Evolutionary conservation across 2,113 vertebrate genomes (phyloP), one percentile per base, ranked within the genome.

Genomic region (Rhegmatorhina hoffmannsi): DNA sequence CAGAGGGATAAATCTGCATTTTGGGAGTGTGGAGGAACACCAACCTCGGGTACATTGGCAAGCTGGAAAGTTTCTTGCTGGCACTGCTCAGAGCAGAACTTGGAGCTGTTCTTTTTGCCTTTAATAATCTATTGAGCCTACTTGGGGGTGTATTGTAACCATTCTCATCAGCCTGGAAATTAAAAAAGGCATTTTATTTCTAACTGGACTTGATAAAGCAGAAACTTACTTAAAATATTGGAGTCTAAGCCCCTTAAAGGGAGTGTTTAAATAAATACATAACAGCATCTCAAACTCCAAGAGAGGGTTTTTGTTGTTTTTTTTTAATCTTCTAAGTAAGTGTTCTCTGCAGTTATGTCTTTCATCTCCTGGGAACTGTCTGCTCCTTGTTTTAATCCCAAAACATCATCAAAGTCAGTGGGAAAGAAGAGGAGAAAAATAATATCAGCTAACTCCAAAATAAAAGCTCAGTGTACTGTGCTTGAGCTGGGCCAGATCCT

Each of bases 281-380:
- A 92, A 69, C 72, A 72, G 20, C 83, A 93, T 94, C 60, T 91
- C 38, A 81, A 53, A 84, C 80, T 87, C 75, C 31, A 86, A 88
- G 78, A 88, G 18, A 11, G 7, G 6, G 24, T 33, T 36, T 36
- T 53, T 49, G 40, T 40, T 40, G 40, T 8, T 8, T 53, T 44
- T 84, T 81, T 62, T 40, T 2, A 50, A 86, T 96, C 82, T 96
- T 95, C 75, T 88, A 88, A 95, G 64, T 92, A 84, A 90, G 34
- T 81, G 80, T 94, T 78, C 79, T 94, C 91, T 89, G 72, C 92
- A 84, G 76, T 68, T 80, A 75, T 90, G 83, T 75, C 93, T 96
- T 96, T 96, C 90, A 92, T 96, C 92, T 93, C 83, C 81, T 95
- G 95, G 90, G 92, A 97, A 86, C 79, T 84, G 83, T 91, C 83